phyloP scores from a whole-genome alignment of 2,888 invertebrate species.

The Papilio elwesi region DNA sequence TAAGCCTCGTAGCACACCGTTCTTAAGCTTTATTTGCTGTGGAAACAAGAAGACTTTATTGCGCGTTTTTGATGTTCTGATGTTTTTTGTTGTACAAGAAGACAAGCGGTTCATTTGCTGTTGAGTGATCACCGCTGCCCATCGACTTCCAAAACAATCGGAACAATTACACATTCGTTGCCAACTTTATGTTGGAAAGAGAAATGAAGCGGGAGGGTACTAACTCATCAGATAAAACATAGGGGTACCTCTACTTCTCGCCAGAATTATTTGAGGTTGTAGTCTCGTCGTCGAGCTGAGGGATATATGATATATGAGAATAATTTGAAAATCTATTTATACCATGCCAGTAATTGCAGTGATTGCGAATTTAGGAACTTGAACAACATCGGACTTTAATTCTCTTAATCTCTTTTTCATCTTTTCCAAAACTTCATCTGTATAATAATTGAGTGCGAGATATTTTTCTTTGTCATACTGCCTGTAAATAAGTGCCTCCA shows the following conservation, averaged over 20 bases:
- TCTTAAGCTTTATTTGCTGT: constrained; percentile 55
- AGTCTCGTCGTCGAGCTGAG: not conserved
- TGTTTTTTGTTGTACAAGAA: not conserved
- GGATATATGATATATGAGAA: not conserved
- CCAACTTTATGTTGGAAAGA: not conserved
- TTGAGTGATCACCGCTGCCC: too few species aligned
- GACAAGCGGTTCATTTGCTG: not conserved
- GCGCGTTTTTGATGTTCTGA: not conserved
- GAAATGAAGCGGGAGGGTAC: not conserved
- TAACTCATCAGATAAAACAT: not conserved
- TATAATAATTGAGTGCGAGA: constrained; percentile 55
- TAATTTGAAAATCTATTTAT: constrained; percentile 8
- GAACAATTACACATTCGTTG: not conserved
- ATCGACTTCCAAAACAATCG: too few species aligned
- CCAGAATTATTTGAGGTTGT: not conserved
- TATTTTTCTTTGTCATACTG: constrained; percentile 62
- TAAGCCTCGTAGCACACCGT: constrained; percentile 62
- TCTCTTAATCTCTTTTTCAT: constrained; percentile 52
- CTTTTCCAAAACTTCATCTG: constrained; percentile 52
- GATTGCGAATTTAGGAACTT: constrained; percentile 47
- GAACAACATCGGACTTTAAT: constrained; percentile 46
- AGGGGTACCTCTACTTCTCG: not conserved
- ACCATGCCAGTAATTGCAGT: constrained; percentile 46
- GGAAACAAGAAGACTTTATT: constrained; percentile 31
- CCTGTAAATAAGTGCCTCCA: constrained; percentile 50